Conservation (phyloP, 2,888 invertebrate species). For the Tetranychus truncatus region DNA sequence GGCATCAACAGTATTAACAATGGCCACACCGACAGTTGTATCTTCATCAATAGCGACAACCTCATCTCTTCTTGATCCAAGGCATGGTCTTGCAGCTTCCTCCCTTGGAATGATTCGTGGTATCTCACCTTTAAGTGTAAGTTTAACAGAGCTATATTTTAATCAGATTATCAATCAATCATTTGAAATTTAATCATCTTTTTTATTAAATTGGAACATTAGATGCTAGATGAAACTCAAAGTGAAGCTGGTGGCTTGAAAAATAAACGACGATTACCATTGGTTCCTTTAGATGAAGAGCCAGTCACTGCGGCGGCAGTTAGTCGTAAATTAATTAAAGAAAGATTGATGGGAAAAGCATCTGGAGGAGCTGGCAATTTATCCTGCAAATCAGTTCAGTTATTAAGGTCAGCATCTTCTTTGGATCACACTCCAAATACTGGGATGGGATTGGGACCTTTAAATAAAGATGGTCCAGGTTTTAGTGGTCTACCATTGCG, state of each 20-base stretch:
- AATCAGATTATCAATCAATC: not conserved
- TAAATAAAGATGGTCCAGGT: not conserved
- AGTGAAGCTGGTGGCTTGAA: slow-evolving; percentile 12
- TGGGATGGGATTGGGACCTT: not conserved
- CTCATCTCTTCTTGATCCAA: not conserved
- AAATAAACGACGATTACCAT: slow-evolving; percentile 18
- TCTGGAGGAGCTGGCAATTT: not conserved
- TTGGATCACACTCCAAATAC: slow-evolving; percentile 3
- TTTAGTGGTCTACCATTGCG: slow-evolving; percentile 1
- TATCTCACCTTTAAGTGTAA: not conserved
- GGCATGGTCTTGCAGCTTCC: not conserved
- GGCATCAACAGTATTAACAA: slow-evolving; percentile 4
- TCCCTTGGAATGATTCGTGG: not conserved
- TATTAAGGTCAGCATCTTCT: slow-evolving; percentile 9
- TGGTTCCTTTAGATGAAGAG: slow-evolving; percentile 20
- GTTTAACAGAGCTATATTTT: not conserved
- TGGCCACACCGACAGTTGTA: not conserved
- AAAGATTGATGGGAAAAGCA: slow-evolving; percentile 15
- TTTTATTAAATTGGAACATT: not conserved
- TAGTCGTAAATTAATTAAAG: slow-evolving; percentile 18
- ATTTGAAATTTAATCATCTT: no score
- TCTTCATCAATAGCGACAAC: not conserved
- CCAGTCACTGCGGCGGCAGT: slow-evolving; percentile 18
- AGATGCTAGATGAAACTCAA: slow-evolving; percentile 13
- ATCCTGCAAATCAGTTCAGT: not conserved